Evolutionary conservation across 2,888 invertebrate genomes (phyloP).

Genomic region (Sesia bembeciformis): DNA sequence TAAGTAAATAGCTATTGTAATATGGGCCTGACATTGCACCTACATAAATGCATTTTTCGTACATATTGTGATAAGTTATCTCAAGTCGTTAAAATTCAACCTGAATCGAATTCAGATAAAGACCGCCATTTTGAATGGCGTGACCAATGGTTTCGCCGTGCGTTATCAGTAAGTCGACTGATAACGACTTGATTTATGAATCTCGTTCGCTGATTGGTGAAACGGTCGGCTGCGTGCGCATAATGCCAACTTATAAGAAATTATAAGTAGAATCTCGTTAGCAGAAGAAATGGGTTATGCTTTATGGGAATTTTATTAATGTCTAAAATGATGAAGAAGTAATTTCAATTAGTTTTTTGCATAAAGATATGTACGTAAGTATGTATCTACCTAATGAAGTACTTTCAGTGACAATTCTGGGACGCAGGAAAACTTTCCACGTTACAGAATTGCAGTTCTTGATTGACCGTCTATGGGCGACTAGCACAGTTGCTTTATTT

Average conservation of each 20-base stretch:
- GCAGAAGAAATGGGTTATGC: slow-evolving; percentile 38
- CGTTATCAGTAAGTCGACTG: slow-evolving; percentile 50
- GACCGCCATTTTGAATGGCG: slow-evolving; percentile 58
- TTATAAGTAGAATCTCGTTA: slow-evolving; percentile 49
- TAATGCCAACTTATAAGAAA: slow-evolving; percentile 37
- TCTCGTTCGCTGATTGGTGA: slow-evolving; percentile 48
- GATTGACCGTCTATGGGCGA: too few species aligned
- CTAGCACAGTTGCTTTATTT: too few species aligned
- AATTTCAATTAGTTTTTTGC: too few species aligned
- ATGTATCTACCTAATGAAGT: too few species aligned
- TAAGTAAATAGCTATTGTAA: too few species aligned
- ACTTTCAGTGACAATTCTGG: too few species aligned
- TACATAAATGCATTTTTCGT: not conserved
- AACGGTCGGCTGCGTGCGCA: slow-evolving; percentile 21
- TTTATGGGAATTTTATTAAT: slow-evolving; percentile 16
- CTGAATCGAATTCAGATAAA: slow-evolving; percentile 50
- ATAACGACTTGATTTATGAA: slow-evolving; percentile 64
- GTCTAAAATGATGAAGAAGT: too few species aligned
- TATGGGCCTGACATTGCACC: not conserved
- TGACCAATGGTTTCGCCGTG: slow-evolving; percentile 51
- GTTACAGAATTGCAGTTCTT: too few species aligned
- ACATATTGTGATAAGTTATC: not conserved
- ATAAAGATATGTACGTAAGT: too few species aligned
- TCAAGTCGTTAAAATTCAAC: slow-evolving; percentile 22
- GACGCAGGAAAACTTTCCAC: too few species aligned